A percentile compares a stretch with the other conserved stretches of the same genome.
These are phyloP conservation scores for Allygus modestus DNA, from an alignment of 2,888 invertebrate genomes.

Conservation along the genomic window DNA sequence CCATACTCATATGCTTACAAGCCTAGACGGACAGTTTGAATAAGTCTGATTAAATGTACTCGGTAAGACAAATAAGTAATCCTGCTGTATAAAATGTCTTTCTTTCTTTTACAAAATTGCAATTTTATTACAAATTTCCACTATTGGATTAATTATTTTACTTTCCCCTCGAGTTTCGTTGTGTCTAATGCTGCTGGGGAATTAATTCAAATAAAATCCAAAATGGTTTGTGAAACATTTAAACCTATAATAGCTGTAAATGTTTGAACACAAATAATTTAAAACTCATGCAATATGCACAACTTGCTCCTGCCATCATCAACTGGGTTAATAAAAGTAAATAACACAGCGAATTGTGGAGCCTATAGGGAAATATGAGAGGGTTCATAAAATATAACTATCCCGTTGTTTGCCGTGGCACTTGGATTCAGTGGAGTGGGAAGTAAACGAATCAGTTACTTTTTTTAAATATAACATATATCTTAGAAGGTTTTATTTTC, in stretches of 20 bases:
- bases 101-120: too few species aligned
- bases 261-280: background rate
- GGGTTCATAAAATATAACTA: slow-evolving; percentile 28
- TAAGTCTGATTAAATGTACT: too few species aligned
- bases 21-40: too few species aligned
- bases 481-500: too few species aligned
- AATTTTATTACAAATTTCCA: too few species aligned
- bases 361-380: slow-evolving; percentile 18
- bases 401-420: background rate
- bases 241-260: background rate
- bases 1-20: too few species aligned
- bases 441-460: background rate
- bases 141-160: too few species aligned
- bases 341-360: slow-evolving; percentile 16
- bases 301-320: slow-evolving; percentile 2
- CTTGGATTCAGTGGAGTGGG: background rate
- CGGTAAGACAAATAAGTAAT: too few species aligned
- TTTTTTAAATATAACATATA: background rate
- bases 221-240: background rate
- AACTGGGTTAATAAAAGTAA: slow-evolving; percentile 6
- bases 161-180: too few species aligned
- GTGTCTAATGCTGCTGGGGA: too few species aligned
- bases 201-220: too few species aligned
- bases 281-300: background rate
- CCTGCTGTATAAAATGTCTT: too few species aligned